Base-by-base conservation (phyloP, 2,113 vertebrate genomes). In the Hyaena hyaena region DNA sequence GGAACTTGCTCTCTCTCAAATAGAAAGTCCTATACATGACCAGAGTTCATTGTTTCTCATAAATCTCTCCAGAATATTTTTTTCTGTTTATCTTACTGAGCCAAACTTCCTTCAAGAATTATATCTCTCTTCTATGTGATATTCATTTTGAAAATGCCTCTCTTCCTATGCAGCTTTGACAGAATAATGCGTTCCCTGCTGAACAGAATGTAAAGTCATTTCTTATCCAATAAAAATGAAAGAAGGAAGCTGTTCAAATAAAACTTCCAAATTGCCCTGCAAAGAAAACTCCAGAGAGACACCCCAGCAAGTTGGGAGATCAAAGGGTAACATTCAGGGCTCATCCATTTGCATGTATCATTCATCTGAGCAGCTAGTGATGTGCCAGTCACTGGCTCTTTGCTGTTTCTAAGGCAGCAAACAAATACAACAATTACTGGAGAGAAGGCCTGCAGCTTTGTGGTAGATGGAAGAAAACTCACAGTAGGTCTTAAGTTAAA, bases 151-250 rank as follows among this genome's bases (percentile, higher is more conserved):
- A 98, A 98, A 95, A 98, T 95, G 88, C 95, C 98, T 96, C 85
- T 98, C 96, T 97, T 95, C 98, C 96, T 91, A 95, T 96, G 88
- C 90, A 98, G 92, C 98, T 98, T 93, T 96, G 96, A 94, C 76
- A 98, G 98, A 99, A 99, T 98, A 99, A 98, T 97, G 96, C 98
- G 98, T 98, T 98, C 98, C 79, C 90, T 97, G 80, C 96, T 98
- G 97, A 93, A 98, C 97, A 97, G 94, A 93, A 2, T 97, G 95
- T 82, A 82, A 95, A 98, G 96, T 98, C 97, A 98, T 97, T 98
- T 98, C 93, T 98, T 98, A 98, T 96, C 93, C 94, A 98, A 89
- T 90, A 97, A 98, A 97, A 98, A 97, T 98, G 97, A 98, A 98
- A 98, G 98, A 90, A 91, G 88, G 90, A 98, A 98, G 97, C 97